These are phyloP conservation scores for Sinella curviseta DNA, from an alignment of 1,140 invertebrate genomes.

Conservation along the genomic window DNA sequence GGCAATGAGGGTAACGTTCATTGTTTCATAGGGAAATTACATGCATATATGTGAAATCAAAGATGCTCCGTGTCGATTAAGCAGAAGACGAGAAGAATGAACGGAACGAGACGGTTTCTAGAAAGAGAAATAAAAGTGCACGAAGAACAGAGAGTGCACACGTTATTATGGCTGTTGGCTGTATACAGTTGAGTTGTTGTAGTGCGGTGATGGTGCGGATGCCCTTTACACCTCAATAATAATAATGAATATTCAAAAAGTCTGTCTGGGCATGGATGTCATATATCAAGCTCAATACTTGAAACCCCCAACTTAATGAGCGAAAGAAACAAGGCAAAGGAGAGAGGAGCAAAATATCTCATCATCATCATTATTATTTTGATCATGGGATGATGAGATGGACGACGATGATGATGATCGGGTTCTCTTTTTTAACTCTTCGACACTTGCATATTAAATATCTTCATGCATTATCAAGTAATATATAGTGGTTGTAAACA, in stretches of 20 bases:
- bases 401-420: too few species aligned
- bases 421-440: too few species aligned
- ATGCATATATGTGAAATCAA: not conserved
- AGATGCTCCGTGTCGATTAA: not conserved
- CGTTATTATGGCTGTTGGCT: not conserved
- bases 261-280: constrained; percentile 6
- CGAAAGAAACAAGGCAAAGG: not conserved
- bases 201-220: not conserved
- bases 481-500: too few species aligned
- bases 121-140: too few species aligned
- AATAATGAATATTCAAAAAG: constrained; percentile 18
- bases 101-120: too few species aligned
- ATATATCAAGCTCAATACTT: constrained; percentile 42
- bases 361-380: not conserved
- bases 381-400: not conserved
- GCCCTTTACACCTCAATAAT: constrained; percentile 17
- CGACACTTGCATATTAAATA: too few species aligned
- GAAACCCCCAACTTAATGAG: not conserved
- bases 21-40: not conserved
- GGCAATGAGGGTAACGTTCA: not conserved
- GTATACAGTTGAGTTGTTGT: not conserved
- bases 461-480: too few species aligned
- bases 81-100: not conserved
- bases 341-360: not conserved
- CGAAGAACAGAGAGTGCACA: not conserved